Evolutionary conservation across 2,888 invertebrate genomes (phyloP), one percentile per base, ranked within the genome.

Genomic region (Eugnorisma glareosa): DNA sequence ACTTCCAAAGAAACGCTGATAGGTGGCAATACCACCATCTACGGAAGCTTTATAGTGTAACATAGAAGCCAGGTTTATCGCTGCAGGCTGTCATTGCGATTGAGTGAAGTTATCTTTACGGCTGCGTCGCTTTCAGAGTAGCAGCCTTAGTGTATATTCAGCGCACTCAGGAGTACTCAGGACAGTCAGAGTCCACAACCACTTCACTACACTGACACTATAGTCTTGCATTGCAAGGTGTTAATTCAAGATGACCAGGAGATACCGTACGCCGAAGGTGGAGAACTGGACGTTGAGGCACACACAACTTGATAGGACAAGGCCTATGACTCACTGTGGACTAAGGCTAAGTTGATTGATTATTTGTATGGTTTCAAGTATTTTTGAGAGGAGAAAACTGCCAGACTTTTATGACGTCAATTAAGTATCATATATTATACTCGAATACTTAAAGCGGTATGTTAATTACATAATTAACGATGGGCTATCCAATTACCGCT

Each of bases 401-500:
- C 40, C 13, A 61, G 2, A 24, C 24, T 80, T 74, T 68, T 67
- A 79, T 68, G 13, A 67, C 63, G 3, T 28, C 67, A n/a, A 82
- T 80, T 75, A 69, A 59, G 4, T 35, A 64, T 57, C 35, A 80
- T 75, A 77, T 78, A 79, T 73, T 75, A 77, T 78, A 79, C 80
- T 67, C 18, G 57, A 69, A 24, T 18, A 82, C 63, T 71, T 28
- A 63, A 54, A 69, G 40, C 40, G 35, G 43, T 69, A 70, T 83
- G 73, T 84, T 81, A 75, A 77, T 73, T 35, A 63, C 67, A 35
- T 48, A 61, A 54, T 73, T 79, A 82, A 75, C 61, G 63, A 71
- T 37, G 64, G 64, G 70, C 51, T 68, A 72, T 48, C 83, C 81
- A 85, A 83, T 85, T 85, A 86, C 81, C 40, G 83, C 76, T 81